These are phyloP conservation scores for Chinchilla lanigera DNA, from an alignment of 2,113 vertebrate genomes.

Conservation along the genomic window DNA sequence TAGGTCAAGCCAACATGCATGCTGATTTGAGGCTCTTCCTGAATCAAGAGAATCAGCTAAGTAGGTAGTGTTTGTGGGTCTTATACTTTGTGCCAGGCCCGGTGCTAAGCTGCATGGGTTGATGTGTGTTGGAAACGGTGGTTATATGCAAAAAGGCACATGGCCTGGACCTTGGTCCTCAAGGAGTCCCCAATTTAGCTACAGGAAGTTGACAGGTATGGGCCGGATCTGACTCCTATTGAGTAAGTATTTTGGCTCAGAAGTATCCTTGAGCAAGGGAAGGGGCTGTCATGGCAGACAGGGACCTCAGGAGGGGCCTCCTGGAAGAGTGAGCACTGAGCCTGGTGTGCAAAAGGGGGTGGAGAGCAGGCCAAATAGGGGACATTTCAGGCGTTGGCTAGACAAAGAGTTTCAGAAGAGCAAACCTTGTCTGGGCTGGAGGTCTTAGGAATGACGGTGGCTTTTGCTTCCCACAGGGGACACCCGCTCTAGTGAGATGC, in stretches of 20 bases:
- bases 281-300: neutral
- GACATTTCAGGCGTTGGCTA: neutral
- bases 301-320: neutral
- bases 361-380: neutral
- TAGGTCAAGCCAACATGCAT: neutral
- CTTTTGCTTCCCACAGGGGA: conserved; percentile 86
- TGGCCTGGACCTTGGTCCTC: neutral
- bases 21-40: neutral
- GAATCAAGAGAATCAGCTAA: neutral
- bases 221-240: neutral
- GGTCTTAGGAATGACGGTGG: neutral
- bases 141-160: neutral
- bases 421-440: neutral
- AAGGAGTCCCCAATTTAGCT: neutral
- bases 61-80: neutral
- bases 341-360: neutral
- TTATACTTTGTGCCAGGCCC: neutral
- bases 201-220: neutral
- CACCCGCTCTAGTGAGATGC: conserved; percentile 91
- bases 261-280: neutral
- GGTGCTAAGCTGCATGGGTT: neutral
- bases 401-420: neutral
- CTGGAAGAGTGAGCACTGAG: neutral
- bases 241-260: neutral
- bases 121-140: neutral